Evolutionary conservation across 2,888 invertebrate species (phyloP).

Genomic region (Archaeoteleia sp.): DNA sequence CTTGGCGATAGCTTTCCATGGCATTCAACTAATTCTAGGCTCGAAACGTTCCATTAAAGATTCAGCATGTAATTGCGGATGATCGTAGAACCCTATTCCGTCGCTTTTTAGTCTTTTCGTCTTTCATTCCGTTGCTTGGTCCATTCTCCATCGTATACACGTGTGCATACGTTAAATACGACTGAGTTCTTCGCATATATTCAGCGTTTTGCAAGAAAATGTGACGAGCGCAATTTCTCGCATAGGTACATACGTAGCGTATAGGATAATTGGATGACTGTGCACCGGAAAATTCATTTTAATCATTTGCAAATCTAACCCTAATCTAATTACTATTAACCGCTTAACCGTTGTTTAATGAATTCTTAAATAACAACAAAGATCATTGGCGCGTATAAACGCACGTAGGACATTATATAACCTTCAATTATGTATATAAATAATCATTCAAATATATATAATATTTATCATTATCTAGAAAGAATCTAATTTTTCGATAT

Average conservation of each 20-base stretch:
- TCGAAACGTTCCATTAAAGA: slow-evolving; percentile 75
- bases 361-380: slow-evolving; percentile 30
- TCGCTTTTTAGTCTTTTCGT: slow-evolving; percentile 46
- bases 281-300: slow-evolving; percentile 65
- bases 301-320: slow-evolving; percentile 56
- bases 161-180: slow-evolving; percentile 4
- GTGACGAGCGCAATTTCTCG: slow-evolving; percentile 48
- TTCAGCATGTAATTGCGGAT: slow-evolving; percentile 75
- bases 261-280: slow-evolving; percentile 64
- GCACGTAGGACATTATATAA: too few species aligned
- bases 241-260: slow-evolving; percentile 49
- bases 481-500: too few species aligned
- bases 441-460: too few species aligned
- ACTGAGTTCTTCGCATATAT: too few species aligned
- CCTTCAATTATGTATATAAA: too few species aligned
- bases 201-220: slow-evolving; percentile 62
- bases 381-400: too few species aligned
- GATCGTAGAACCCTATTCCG: slow-evolving; percentile 62
- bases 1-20: slow-evolving; percentile 71
- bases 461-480: too few species aligned
- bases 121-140: slow-evolving; percentile 30
- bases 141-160: slow-evolving; percentile 6
- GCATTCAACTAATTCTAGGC: slow-evolving; percentile 74
- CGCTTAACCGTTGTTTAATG: slow-evolving; percentile 38
- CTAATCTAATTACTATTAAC: slow-evolving; percentile 45